These are phyloP conservation scores for Hybognathus amarus DNA, from an alignment of 2,797 vertebrate species.

Conservation along the genomic window DNA sequence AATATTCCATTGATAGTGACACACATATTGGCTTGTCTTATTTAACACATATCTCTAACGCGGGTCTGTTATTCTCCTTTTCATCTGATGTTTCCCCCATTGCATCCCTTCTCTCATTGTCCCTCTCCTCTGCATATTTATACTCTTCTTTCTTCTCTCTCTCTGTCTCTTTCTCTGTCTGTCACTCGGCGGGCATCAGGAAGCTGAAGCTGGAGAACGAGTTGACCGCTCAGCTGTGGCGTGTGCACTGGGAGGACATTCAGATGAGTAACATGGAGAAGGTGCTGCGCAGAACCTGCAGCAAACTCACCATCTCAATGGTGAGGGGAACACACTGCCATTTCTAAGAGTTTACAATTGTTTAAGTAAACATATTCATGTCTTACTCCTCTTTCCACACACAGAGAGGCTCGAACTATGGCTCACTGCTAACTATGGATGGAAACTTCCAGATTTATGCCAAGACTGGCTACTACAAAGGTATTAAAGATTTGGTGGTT, in stretches of 20 bases:
- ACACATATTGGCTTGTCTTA: background rate
- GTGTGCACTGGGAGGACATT: slow-evolving; percentile 87
- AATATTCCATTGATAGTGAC: background rate
- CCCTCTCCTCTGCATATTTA: slow-evolving; percentile 5
- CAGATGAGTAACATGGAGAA: slow-evolving; percentile 88
- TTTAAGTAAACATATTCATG: slow-evolving; percentile 8
- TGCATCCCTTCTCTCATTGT: background rate
- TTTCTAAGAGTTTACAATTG: background rate
- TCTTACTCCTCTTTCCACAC: slow-evolving; percentile 20
- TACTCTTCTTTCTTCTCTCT: slow-evolving; percentile 21
- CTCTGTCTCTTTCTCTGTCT: slow-evolving; percentile 24
- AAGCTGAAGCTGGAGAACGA: slow-evolving; percentile 93
- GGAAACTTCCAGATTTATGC: slow-evolving; percentile 91
- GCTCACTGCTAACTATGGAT: slow-evolving; percentile 86
- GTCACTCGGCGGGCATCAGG: slow-evolving; percentile 69
- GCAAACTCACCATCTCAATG: slow-evolving; percentile 87
- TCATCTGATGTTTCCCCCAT: slow-evolving; percentile 22
- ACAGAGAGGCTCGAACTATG: slow-evolving; percentile 90
- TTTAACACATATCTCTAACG: background rate
- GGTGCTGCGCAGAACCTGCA: slow-evolving; percentile 81
- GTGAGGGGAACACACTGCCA: slow-evolving; percentile 68
- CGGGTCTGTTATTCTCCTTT: background rate
- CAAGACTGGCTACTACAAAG: slow-evolving; percentile 91
- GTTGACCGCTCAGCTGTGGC: slow-evolving; percentile 88
- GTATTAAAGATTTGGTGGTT: slow-evolving; percentile 64